Conservation (phyloP, 92 coral and sea anemone species). For the Porites lobata region DNA sequence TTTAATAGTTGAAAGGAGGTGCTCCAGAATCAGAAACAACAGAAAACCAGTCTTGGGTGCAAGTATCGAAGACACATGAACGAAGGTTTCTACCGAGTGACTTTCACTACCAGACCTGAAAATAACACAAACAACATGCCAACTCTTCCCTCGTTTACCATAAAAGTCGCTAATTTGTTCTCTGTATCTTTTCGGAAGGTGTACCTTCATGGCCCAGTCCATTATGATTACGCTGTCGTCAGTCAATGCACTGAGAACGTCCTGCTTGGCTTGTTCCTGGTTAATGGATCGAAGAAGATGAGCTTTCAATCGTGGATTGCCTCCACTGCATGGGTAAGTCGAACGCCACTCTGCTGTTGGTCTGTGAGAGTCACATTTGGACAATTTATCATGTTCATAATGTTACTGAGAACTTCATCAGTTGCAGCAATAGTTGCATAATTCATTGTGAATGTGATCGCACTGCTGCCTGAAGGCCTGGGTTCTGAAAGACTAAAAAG, state of each 20-base stretch:
- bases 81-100: slow-evolving; percentile 36
- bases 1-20: slow-evolving; percentile 36
- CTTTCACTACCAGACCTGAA: not conserved
- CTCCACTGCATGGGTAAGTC: slow-evolving; percentile 29
- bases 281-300: slow-evolving; percentile 32
- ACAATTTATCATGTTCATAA: slow-evolving; percentile 25
- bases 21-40: slow-evolving; percentile 59
- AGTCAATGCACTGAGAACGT: slow-evolving; percentile 29
- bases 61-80: slow-evolving; percentile 8
- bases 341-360: slow-evolving; percentile 23
- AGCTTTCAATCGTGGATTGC: slow-evolving; percentile 35
- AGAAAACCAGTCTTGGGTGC: slow-evolving; percentile 48
- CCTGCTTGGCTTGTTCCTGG: slow-evolving; percentile 61
- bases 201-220: slow-evolving; percentile 66
- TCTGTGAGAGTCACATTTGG: slow-evolving; percentile 32
- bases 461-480: slow-evolving; percentile 41
- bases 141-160: slow-evolving; percentile 50
- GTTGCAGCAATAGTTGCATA: slow-evolving; percentile 33
- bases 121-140: slow-evolving; percentile 53
- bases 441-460: slow-evolving; percentile 28
- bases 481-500: slow-evolving; percentile 40
- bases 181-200: slow-evolving; percentile 37
- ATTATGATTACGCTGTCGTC: slow-evolving; percentile 31
- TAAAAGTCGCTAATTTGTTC: slow-evolving; percentile 62
- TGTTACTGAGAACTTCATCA: slow-evolving; percentile 19